These are phyloP conservation scores for Leptopterna dolabrata DNA, from an alignment of 2,888 invertebrate species.

Conservation along the genomic window DNA sequence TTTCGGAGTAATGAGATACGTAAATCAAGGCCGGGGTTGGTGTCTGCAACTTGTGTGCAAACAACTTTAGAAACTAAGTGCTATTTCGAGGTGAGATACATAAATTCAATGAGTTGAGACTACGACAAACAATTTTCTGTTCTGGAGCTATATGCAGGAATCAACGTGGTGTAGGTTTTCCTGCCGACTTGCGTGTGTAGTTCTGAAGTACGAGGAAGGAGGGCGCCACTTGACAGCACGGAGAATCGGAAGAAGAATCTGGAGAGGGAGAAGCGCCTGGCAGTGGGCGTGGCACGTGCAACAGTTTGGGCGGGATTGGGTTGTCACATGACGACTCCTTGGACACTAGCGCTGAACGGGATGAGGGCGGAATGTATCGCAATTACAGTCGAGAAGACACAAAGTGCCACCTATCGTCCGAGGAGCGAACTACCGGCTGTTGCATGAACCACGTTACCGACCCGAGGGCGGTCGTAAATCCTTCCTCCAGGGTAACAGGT, in stretches of 20 bases:
- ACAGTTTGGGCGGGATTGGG: constrained; percentile 26
- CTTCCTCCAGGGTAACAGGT: background rate
- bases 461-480: background rate
- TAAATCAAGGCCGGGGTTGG: too few species aligned
- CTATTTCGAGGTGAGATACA: too few species aligned
- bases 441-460: background rate
- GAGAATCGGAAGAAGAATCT: too few species aligned
- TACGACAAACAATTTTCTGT: too few species aligned
- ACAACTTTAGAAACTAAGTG: too few species aligned
- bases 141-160: too few species aligned
- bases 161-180: too few species aligned
- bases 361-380: constrained; percentile 32
- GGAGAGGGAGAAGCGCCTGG: background rate
- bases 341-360: constrained; percentile 28
- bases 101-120: too few species aligned
- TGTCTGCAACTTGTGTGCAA: too few species aligned
- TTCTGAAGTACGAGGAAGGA: background rate
- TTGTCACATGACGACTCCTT: constrained; percentile 24
- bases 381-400: background rate
- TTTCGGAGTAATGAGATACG: too few species aligned
- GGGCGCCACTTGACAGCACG: constrained; percentile 8
- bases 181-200: too few species aligned
- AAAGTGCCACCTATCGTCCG: constrained; percentile 8
- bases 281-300: constrained; percentile 36
- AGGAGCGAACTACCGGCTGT: background rate